phyloP scores from a whole-genome alignment of 2,113 vertebrate genomes.

The Megalops atlanticus region DNA sequence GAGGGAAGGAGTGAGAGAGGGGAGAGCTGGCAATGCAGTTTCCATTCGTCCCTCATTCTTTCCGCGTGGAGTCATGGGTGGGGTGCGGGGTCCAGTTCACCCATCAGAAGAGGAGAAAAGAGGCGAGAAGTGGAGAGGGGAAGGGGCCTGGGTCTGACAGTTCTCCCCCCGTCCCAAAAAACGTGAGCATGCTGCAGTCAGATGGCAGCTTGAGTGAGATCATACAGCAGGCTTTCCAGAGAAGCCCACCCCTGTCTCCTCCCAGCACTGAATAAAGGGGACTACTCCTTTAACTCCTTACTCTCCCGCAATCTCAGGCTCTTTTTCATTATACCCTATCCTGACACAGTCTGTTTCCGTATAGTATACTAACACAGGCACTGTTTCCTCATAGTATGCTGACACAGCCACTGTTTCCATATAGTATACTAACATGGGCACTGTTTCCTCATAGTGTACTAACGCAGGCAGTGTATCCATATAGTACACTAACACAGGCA shows the following conservation, averaged over 20 bases:
- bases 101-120: conserved; percentile 15
- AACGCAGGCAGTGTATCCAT: no score
- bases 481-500: no score
- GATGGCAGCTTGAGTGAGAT: conserved; percentile 64
- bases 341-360: not conserved
- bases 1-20: conserved; percentile 29
- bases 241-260: conserved; percentile 52
- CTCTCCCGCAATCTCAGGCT: not conserved
- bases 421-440: no score
- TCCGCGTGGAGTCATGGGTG: conserved; percentile 56
- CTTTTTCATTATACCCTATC: no score
- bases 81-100: conserved; percentile 25
- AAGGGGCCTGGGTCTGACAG: conserved; percentile 21
- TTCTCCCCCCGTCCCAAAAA: conserved; percentile 52
- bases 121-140: conserved; percentile 1
- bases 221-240: conserved; percentile 58
- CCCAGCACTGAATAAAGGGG: not conserved
- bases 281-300: not conserved
- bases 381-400: no score
- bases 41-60: conserved; percentile 57
- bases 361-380: not conserved
- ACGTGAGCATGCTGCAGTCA: conserved; percentile 65
- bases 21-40: conserved; percentile 18
- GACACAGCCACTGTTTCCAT: no score
- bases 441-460: no score